A percentile compares a stretch with the other conserved stretches of the same genome.
Conservation (phyloP, 2,113 vertebrate species). For the Erythrocercus mccallii region DNA sequence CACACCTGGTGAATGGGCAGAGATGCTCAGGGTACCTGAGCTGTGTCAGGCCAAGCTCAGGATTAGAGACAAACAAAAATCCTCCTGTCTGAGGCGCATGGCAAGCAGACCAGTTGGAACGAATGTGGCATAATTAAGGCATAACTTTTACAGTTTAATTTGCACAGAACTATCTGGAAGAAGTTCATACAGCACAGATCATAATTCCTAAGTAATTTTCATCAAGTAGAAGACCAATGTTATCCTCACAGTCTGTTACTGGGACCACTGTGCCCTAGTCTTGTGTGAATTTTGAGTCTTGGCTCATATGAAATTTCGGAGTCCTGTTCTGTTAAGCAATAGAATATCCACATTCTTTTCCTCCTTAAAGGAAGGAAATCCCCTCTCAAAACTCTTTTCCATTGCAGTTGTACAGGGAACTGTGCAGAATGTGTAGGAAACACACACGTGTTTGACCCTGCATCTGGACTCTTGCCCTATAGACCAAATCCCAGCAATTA, state of each 20-base stretch:
- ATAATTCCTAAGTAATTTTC: not conserved
- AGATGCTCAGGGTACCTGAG: not conserved
- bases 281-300: not conserved
- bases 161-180: not conserved
- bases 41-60: not conserved
- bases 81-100: not conserved
- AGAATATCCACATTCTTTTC: not conserved
- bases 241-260: not conserved
- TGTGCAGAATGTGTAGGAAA: not conserved
- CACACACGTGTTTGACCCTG: not conserved
- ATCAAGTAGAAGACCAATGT: not conserved
- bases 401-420: not conserved
- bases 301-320: not conserved
- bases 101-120: not conserved
- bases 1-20: not conserved
- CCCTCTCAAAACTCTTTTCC: not conserved
- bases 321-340: not conserved
- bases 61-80: not conserved
- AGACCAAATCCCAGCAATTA: not conserved
- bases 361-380: not conserved
- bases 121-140: not conserved
- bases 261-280: not conserved
- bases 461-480: not conserved
- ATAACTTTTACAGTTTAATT: not conserved
- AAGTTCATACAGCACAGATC: not conserved